phyloP scores from a whole-genome alignment of 2,797 vertebrate genomes.

The Danio choprae region DNA sequence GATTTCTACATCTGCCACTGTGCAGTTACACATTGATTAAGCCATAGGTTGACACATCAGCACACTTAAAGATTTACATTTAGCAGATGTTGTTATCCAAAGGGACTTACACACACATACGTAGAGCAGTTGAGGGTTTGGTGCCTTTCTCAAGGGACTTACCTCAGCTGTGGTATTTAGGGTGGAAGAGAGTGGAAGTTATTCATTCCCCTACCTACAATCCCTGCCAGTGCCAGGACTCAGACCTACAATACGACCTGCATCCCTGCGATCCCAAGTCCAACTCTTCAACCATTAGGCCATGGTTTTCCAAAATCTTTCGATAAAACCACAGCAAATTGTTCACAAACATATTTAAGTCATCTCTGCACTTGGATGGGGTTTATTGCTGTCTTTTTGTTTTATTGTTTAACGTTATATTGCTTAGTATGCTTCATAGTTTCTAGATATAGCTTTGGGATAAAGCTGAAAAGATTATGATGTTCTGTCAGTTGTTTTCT shows the following conservation, averaged over 20 bases:
- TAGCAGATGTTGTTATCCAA: no score
- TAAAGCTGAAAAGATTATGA: slow-evolving; percentile 11
- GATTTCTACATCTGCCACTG: background rate
- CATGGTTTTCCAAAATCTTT: background rate
- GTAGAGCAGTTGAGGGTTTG: no score
- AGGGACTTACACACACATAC: no score
- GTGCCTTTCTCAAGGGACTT: no score
- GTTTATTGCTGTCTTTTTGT: background rate
- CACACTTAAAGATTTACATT: background rate
- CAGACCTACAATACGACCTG: no score
- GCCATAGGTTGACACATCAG: background rate
- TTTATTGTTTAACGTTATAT: background rate
- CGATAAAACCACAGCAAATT: background rate
- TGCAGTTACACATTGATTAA: background rate
- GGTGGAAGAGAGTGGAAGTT: no score
- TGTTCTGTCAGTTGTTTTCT: background rate
- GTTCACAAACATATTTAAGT: no score
- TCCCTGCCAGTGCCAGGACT: no score
- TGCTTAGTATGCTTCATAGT: slow-evolving; percentile 4
- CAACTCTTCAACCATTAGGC: no score
- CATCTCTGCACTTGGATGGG: background rate
- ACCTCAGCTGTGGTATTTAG: no score
- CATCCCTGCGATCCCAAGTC: no score
- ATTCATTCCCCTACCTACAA: no score
- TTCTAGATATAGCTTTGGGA: background rate